Percentiles rank a stretch among this genome's conserved stretches.
phyloP scores from a whole-genome alignment of 2,888 invertebrate genomes.

The Drosophila diplacantha region DNA sequence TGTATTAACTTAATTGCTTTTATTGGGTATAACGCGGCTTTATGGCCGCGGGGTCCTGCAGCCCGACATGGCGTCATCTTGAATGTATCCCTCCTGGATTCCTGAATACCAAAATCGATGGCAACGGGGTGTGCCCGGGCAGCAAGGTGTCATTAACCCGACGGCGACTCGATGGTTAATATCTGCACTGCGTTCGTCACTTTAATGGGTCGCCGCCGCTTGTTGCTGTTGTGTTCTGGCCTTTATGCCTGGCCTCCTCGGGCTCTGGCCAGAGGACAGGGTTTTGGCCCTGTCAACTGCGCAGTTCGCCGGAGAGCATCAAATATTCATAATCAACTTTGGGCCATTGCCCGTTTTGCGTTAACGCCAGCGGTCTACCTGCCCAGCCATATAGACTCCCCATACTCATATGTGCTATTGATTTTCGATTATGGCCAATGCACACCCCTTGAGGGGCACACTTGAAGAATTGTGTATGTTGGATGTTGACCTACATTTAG shows the following conservation, averaged over 20 bases:
- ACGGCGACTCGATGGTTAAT: constrained; percentile 16
- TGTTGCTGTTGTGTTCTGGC: neutral
- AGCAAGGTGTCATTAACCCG: constrained; percentile 37
- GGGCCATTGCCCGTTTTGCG: constrained; percentile 45
- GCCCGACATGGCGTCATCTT: constrained; percentile 53
- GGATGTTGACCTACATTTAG: neutral
- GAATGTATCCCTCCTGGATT: constrained; percentile 1
- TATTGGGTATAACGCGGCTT: constrained; percentile 48
- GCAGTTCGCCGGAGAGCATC: constrained; percentile 48
- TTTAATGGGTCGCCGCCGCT: constrained; percentile 7
- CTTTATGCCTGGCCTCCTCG: constrained; percentile 10
- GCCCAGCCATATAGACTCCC: constrained; percentile 50
- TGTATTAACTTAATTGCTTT: constrained; percentile 29
- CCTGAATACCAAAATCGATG: constrained; percentile 37
- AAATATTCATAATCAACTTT: constrained; percentile 56
- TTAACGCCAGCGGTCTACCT: constrained; percentile 29
- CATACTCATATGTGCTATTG: constrained; percentile 58
- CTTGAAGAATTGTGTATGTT: neutral
- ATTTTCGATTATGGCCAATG: constrained; percentile 64
- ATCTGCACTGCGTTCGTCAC: constrained; percentile 17
- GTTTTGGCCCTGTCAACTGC: constrained; percentile 38
- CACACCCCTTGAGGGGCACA: constrained; percentile 16
- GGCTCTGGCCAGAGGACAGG: neutral
- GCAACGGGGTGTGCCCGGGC: constrained; percentile 13
- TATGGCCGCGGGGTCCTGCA: constrained; percentile 44